These are phyloP conservation scores for Dipus sagitta DNA, from an alignment of 2,797 vertebrate genomes.

Conservation along the genomic window DNA sequence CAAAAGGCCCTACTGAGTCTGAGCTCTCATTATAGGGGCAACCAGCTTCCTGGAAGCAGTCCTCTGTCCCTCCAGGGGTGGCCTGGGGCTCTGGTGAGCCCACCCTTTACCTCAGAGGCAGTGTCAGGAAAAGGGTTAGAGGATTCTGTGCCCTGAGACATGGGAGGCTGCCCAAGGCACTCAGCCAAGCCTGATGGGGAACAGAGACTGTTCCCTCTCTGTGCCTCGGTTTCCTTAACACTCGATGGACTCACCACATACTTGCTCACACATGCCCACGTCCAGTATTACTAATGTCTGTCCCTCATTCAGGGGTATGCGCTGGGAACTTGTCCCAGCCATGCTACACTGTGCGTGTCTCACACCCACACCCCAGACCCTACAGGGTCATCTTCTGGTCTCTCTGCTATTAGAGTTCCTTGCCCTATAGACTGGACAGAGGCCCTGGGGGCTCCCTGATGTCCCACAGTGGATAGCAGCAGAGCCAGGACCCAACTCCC, in stretches of 20 bases:
- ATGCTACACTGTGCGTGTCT: fast-evolving
- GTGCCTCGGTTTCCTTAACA: background rate
- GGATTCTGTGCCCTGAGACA: fast-evolving
- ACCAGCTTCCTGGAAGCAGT: background rate
- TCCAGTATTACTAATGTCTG: background rate
- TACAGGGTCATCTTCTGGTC: background rate
- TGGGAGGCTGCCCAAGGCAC: background rate
- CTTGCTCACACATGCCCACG: fast-evolving
- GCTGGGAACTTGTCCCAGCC: no score
- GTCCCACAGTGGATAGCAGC: background rate
- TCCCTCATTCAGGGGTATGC: background rate
- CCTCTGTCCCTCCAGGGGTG: background rate
- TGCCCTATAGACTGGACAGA: background rate
- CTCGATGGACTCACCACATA: background rate
- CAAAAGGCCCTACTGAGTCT: background rate
- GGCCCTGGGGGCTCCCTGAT: fast-evolving
- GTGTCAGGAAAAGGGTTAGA: background rate
- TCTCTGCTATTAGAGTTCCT: background rate
- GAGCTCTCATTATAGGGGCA: background rate
- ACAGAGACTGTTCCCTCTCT: background rate
- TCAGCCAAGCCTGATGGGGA: background rate
- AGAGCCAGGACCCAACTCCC: fast-evolving
- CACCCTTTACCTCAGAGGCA: fast-evolving
- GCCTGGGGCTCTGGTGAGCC: background rate
- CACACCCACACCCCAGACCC: background rate